These are phyloP conservation scores for Antheraea yamamai DNA, from an alignment of 2,888 invertebrate species.

Conservation along the genomic window DNA sequence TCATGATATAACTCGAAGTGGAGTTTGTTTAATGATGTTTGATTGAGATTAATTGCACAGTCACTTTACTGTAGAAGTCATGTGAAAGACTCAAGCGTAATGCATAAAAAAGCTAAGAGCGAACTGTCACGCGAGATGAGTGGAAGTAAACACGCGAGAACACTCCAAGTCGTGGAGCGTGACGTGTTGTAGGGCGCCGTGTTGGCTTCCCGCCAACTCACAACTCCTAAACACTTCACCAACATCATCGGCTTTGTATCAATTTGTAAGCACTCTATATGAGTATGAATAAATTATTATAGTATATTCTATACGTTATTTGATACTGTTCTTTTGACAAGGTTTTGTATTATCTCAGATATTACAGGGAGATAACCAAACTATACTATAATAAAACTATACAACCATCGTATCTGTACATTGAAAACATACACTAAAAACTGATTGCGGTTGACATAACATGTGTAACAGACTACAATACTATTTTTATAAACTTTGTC, in stretches of 20 bases:
- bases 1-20: not conserved
- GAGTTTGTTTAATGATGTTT: not conserved
- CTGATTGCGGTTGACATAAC: too few species aligned
- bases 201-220: not conserved
- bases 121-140: not conserved
- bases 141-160: not conserved
- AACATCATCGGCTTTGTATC: constrained; percentile 4
- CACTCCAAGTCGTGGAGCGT: not conserved
- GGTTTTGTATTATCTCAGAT: not conserved
- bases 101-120: not conserved
- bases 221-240: constrained; percentile 3
- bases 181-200: not conserved
- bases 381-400: too few species aligned
- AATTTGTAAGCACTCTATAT: not conserved
- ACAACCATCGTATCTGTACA: too few species aligned
- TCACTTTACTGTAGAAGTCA: not conserved
- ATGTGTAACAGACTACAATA: too few species aligned
- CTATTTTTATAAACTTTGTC: too few species aligned
- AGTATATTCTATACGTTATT: not conserved
- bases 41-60: not conserved
- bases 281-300: not conserved
- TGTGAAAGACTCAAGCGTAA: not conserved
- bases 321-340: not conserved
- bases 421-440: too few species aligned
- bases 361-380: not conserved